Conservation (phyloP, 2,113 vertebrate genomes). For the Chrysemys picta region DNA sequence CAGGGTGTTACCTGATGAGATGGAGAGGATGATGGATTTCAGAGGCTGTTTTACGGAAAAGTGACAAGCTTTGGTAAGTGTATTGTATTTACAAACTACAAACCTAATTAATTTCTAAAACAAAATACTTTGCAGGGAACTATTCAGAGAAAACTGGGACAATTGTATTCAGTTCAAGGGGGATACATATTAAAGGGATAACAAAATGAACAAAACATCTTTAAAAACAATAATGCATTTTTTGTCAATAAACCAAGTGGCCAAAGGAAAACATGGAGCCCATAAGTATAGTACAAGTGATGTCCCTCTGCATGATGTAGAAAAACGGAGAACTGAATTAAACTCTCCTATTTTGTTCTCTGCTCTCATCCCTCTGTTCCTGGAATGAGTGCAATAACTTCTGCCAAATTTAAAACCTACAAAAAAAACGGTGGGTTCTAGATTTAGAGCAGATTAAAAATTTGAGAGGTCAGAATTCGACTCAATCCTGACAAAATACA, state of each 20-base stretch:
- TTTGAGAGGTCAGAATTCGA: background rate
- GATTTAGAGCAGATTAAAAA: background rate
- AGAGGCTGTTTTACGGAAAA: background rate
- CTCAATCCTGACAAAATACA: background rate
- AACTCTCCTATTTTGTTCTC: background rate
- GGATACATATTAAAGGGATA: background rate
- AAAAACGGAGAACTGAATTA: background rate
- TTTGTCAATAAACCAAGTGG: background rate
- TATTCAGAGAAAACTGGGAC: background rate
- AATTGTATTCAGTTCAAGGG: background rate
- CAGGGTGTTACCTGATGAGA: background rate
- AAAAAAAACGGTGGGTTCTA: background rate
- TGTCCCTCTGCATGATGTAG: background rate
- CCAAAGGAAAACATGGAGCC: background rate
- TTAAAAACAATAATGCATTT: background rate
- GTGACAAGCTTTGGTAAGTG: background rate
- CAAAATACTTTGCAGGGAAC: background rate
- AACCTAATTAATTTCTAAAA: background rate
- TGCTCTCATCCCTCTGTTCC: background rate
- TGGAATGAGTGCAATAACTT: background rate
- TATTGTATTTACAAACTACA: background rate
- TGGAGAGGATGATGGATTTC: background rate
- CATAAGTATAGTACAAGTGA: background rate
- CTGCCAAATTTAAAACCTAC: background rate
- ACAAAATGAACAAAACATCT: background rate